phyloP scores from a whole-genome alignment of 2,113 vertebrate genomes.

The Zonotrichia leucophrys region DNA sequence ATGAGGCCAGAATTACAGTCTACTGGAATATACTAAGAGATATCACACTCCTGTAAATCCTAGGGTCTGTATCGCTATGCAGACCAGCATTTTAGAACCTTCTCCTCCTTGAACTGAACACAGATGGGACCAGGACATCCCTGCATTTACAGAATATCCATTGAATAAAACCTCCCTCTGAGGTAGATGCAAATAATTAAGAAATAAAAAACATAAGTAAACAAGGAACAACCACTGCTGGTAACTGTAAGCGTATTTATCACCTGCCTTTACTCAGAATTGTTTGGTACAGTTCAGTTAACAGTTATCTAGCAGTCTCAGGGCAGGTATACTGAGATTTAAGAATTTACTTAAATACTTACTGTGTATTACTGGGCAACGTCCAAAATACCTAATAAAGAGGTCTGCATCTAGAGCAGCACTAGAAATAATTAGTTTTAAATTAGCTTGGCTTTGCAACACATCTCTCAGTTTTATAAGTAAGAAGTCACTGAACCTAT shows the following conservation, averaged over 20 bases:
- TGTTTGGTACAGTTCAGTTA: neutral
- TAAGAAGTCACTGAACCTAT: conserved; percentile 94
- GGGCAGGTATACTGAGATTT: neutral
- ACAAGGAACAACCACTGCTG: neutral
- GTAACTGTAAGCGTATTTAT: neutral
- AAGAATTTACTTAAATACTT: conserved; percentile 58
- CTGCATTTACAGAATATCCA: neutral
- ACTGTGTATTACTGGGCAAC: conserved; percentile 91
- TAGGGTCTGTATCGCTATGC: neutral
- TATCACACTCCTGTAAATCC: neutral
- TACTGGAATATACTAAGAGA: neutral
- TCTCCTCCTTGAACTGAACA: neutral
- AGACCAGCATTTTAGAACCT: neutral
- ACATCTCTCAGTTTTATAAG: conserved; percentile 90
- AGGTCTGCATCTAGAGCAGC: conserved; percentile 89
- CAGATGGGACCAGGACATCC: neutral
- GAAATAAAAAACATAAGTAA: neutral
- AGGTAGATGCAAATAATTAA: neutral
- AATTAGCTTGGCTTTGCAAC: conserved; percentile 79
- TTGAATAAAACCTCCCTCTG: neutral
- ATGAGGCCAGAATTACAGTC: neutral
- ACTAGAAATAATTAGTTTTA: conserved; percentile 92
- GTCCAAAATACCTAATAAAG: conserved; percentile 89
- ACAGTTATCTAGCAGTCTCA: neutral
- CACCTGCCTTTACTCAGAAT: neutral